A percentile compares a stretch with the other conserved stretches of the same genome.
Evolutionary conservation across 2,113 vertebrate species (phyloP).

Genomic region (Carassius auratus): DNA sequence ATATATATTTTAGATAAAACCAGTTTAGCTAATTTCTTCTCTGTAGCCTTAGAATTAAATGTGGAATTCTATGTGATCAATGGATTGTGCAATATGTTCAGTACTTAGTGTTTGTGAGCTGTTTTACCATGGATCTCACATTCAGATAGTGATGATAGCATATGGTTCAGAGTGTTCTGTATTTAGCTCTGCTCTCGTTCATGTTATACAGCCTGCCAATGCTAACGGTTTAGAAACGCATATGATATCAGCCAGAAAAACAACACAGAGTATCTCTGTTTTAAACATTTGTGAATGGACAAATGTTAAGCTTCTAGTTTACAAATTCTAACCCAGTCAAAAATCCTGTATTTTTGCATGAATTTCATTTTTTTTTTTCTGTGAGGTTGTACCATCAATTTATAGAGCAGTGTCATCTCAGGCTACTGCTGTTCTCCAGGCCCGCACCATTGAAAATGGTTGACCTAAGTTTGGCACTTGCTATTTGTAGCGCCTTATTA

Average conservation of each 20-base stretch:
- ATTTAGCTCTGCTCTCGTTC: constrained; percentile 61
- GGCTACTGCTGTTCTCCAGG: constrained; percentile 5
- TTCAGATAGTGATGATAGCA: constrained; percentile 38
- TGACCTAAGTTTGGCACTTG: constrained; percentile 35
- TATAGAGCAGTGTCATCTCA: constrained; percentile 5
- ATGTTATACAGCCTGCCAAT: constrained; percentile 59
- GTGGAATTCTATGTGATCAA: background rate
- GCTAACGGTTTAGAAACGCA: constrained; percentile 47
- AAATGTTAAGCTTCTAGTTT: background rate
- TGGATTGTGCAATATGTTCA: background rate
- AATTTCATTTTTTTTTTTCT: background rate
- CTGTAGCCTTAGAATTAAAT: background rate
- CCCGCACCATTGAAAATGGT: constrained; percentile 30
- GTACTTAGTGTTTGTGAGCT: background rate
- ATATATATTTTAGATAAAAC: constrained; percentile 9
- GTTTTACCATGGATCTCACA: constrained; percentile 16
- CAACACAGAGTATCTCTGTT: background rate
- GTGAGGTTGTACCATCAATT: background rate
- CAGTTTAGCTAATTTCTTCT: background rate
- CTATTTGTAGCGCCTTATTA: constrained; percentile 30
- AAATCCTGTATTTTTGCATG: background rate
- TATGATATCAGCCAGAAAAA: background rate
- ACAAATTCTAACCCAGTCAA: background rate
- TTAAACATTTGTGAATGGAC: constrained; percentile 1
- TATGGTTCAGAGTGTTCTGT: constrained; percentile 61